A percentile compares a stretch with the other conserved stretches of the same genome.
Conservation (phyloP, 2,888 invertebrate species). For the Agrochola lota region DNA sequence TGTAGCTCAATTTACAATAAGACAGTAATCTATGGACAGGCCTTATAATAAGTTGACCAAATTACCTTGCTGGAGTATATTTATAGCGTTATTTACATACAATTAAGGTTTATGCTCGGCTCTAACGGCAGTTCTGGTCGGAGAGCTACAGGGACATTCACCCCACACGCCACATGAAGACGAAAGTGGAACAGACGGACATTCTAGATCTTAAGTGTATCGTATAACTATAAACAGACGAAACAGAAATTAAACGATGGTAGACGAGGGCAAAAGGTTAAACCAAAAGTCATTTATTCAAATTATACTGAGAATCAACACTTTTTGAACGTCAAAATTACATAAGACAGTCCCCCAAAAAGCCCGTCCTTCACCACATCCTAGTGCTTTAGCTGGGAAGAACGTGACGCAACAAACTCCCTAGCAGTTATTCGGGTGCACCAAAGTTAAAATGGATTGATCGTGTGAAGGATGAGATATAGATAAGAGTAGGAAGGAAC, state of each 20-base stretch:
- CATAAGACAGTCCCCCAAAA: no score
- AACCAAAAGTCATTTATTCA: no score
- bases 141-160: conserved; percentile 38
- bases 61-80: conserved; percentile 16
- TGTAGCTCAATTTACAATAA: background rate
- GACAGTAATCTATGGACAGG: background rate
- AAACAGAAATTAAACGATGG: background rate
- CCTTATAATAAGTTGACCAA: background rate
- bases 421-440: no score
- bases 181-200: conserved; percentile 31
- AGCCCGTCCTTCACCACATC: no score
- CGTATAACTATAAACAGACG: background rate
- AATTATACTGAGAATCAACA: no score
- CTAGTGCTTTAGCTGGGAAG: no score
- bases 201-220: conserved; percentile 23
- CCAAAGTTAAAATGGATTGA: background rate
- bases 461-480: background rate
- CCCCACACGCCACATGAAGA: conserved; percentile 18
- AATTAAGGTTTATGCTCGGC: conserved; percentile 17
- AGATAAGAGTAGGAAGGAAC: background rate
- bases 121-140: conserved; percentile 36
- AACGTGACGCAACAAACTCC: no score
- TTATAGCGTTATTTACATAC: conserved; percentile 30
- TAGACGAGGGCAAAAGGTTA: background rate
- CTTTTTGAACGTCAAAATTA: no score